Base-by-base conservation (phyloP, 2,888 invertebrate species). In the Trichogramma dendrolimi region DNA sequence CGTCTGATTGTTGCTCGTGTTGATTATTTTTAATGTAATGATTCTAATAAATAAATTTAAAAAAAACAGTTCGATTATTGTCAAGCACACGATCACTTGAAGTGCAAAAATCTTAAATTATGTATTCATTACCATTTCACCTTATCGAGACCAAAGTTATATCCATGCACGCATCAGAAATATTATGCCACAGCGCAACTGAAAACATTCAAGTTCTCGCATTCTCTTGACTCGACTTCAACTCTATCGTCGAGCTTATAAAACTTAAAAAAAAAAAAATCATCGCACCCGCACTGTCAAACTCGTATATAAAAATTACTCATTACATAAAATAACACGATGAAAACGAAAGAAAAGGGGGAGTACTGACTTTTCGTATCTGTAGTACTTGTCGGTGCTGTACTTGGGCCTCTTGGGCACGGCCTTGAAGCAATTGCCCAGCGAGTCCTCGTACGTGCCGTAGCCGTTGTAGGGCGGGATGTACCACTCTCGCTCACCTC, bases 381-480 rank as follows among this genome's bases (percentile, higher is more conserved):
- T 83, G 61, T 92, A 82, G 72, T 92, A 92, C 76, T 92, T 92
- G 61, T 88, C 84, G 70, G 92, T 90, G 77, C 94, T 90, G 6
- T 84, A 82, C 69, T 87, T 86, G 0, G 91, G 91, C 2, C 91
- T 82, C 75, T 90, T 90, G 0, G 92, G 91, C 69, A 90, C 86
- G 0, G 95, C 86, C 0, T 88, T 87, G 55, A 87, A 84, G 73
- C 94, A 94, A 74, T 94, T 94, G 68, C 89, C 89, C 6, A 93
- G 90, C 0, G 94, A 94, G 75, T 96, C 95, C 65, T 93, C 93
- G 73, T 92, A 90, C 0, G 88, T 86, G 0, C 96, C 96, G 79
- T 88, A 94, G 4, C 95, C 95, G 74, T 94, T 95, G 86, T 92
- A 95, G 0, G 94, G 94, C 0, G 95, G 94, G 51, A 76, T 69